Base-by-base conservation (phyloP, 2,797 vertebrate genomes). In the Takifugu rubripes region DNA sequence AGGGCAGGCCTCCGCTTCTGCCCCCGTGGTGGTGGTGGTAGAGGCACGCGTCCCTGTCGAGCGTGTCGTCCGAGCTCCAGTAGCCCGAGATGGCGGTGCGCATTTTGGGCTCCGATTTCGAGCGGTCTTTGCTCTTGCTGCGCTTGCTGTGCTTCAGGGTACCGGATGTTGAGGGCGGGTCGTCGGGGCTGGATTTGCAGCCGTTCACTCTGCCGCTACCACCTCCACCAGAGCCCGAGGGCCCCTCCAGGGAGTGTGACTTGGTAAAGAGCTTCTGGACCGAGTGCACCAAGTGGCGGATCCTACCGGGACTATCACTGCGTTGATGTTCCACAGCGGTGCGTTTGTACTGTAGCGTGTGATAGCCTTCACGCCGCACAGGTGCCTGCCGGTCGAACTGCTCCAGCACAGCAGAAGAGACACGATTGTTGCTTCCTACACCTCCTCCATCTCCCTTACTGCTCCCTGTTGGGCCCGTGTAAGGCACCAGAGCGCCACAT, bases 221-320 rank as follows among this genome's bases (percentile, higher is more conserved):
- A 42, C 78, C 81, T 25, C 77, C 77, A 0, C 74, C 82, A 6
- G 77, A 63, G 51, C 77, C 86, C 3, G 92, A 90, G 0, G 95
- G 95, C 25, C 95, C 96, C 79, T 99, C 96, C 69, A 99, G 85
- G 0, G 96, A 99, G 77, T 98, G 96, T 1, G 96, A 99, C 90
- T 98, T 99, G 76, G 96, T 97, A 64, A 99, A 99, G 70, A 99
- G 94, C 83, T 96, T 98, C 87, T 99, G 96, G 54, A 99, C 96
- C 0, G 96, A 98, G 66, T 98, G 95, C 24, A 98, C 96, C 6
- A 99, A 91, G 48, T 99, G 95, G 29, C 96, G 94, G 77, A 98
- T 99, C 66, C 96, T 92, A 17, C 96, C 95, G 0, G 96, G 96
- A 82, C 96, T 98, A 84, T 98, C 96, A 5, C 94, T 95, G 44